Evolutionary conservation across 1,140 invertebrate species (phyloP).

Genomic region (Scaptomyza graminum): DNA sequence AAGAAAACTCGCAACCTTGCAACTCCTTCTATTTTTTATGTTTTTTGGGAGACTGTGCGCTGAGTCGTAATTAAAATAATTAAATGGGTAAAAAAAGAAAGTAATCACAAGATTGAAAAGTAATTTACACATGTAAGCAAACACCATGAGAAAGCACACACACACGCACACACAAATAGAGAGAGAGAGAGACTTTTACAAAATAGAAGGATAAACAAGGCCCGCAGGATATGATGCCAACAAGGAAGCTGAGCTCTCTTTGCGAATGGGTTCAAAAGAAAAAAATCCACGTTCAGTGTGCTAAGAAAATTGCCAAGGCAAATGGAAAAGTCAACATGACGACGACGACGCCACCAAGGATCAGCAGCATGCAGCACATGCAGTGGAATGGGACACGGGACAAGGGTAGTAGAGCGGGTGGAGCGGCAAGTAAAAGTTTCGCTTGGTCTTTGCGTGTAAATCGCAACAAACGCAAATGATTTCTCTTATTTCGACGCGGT

Average conservation of each 20-base stretch:
- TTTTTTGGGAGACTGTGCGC: slow-evolving; percentile 30
- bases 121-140: slow-evolving; percentile 83
- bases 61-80: slow-evolving; percentile 79
- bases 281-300: slow-evolving; percentile 36
- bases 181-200: slow-evolving; percentile 38
- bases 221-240: slow-evolving; percentile 70
- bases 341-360: slow-evolving; percentile 24
- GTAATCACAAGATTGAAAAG: slow-evolving; percentile 82
- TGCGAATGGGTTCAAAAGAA: slow-evolving; percentile 55
- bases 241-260: slow-evolving; percentile 7
- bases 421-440: slow-evolving; percentile 52
- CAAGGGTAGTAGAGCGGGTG: slow-evolving; percentile 10
- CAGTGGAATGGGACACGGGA: not conserved
- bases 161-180: slow-evolving; percentile 22
- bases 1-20: slow-evolving; percentile 1
- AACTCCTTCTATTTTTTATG: not conserved
- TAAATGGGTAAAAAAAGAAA: slow-evolving; percentile 78
- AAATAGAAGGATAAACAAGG: slow-evolving; percentile 68
- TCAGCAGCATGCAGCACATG: slow-evolving; percentile 41
- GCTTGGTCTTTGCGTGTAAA: slow-evolving; percentile 28
- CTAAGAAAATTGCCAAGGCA: slow-evolving; percentile 70
- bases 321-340: slow-evolving; percentile 78
- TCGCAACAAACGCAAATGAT: slow-evolving; percentile 76
- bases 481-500: slow-evolving; percentile 70
- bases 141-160: slow-evolving; percentile 50